Percentiles rank a stretch among this genome's conserved stretches.
These are phyloP conservation scores for Geophilus truncorum DNA, from an alignment of 2,888 invertebrate genomes.

Conservation along the genomic window DNA sequence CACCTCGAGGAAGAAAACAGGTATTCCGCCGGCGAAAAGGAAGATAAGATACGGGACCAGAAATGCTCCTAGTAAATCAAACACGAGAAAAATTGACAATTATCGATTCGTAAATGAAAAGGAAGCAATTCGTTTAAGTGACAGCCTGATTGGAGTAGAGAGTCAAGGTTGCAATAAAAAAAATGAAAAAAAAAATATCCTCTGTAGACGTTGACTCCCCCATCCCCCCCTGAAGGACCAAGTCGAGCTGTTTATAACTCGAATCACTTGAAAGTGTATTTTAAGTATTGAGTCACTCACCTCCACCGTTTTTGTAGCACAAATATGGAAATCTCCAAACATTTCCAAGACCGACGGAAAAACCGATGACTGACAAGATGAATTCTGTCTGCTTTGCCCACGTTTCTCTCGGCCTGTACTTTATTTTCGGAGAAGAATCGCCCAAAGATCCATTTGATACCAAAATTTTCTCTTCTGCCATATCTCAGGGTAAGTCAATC, in stretches of 20 bases:
- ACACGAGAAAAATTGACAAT: not conserved
- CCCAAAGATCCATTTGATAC: not conserved
- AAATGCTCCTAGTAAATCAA: slow-evolving; percentile 57
- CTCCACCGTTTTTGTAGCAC: slow-evolving; percentile 51
- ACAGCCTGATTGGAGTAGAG: not conserved
- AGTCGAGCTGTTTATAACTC: too few species aligned
- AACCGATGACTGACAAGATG: slow-evolving; percentile 80
- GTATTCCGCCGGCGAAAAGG: slow-evolving; percentile 57
- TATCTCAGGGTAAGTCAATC: not conserved
- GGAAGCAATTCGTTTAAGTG: not conserved
- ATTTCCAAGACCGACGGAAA: slow-evolving; percentile 82
- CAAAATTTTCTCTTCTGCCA: not conserved
- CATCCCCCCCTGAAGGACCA: not conserved
- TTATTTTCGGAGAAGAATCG: not conserved
- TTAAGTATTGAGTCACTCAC: slow-evolving; percentile 18
- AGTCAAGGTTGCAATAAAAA: not conserved
- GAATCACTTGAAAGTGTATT: too few species aligned
- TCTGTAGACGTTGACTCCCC: not conserved
- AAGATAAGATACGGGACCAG: slow-evolving; percentile 59
- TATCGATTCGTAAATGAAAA: not conserved
- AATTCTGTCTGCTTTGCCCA: slow-evolving; percentile 88
- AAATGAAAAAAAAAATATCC: not conserved
- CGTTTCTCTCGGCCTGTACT: slow-evolving; percentile 37
- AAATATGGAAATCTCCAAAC: slow-evolving; percentile 91
- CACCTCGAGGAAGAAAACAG: slow-evolving; percentile 59